Percentiles rank a stretch among this genome's conserved stretches.
phyloP scores from a whole-genome alignment of 2,888 invertebrate genomes.

The Sesia bembeciformis region DNA sequence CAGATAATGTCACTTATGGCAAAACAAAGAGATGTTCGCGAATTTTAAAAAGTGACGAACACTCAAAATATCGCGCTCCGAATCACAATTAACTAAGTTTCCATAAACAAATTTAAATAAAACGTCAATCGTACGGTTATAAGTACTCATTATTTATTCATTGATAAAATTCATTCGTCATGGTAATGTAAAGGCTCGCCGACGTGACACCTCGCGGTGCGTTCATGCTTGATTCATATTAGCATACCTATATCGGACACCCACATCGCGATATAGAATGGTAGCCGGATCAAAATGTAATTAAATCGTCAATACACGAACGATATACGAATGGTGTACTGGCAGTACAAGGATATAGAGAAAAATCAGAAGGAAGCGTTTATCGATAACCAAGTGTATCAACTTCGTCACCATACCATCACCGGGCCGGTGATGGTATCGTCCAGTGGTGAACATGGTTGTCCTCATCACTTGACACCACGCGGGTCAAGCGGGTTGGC shows the following conservation, averaged over 20 bases:
- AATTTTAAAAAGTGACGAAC: no score
- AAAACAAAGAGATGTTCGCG: no score
- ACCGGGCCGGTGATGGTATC: no score
- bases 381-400: no score
- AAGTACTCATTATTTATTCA: constrained; percentile 11
- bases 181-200: constrained; percentile 38
- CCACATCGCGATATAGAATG: constrained; percentile 61
- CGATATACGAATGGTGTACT: constrained; percentile 52
- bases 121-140: neutral
- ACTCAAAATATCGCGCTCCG: neutral
- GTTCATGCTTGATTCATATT: neutral
- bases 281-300: constrained; percentile 67
- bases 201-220: constrained; percentile 20
- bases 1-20: no score
- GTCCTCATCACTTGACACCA: no score
- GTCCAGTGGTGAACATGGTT: no score
- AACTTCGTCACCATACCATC: no score
- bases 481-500: no score
- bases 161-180: constrained; percentile 23
- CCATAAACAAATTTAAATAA: neutral
- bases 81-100: neutral
- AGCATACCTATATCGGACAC: constrained; percentile 62
- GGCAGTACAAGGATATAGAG: constrained; percentile 35
- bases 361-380: neutral
- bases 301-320: constrained; percentile 72